phyloP scores from a whole-genome alignment of 2,797 vertebrate species.

The Huso huso region DNA sequence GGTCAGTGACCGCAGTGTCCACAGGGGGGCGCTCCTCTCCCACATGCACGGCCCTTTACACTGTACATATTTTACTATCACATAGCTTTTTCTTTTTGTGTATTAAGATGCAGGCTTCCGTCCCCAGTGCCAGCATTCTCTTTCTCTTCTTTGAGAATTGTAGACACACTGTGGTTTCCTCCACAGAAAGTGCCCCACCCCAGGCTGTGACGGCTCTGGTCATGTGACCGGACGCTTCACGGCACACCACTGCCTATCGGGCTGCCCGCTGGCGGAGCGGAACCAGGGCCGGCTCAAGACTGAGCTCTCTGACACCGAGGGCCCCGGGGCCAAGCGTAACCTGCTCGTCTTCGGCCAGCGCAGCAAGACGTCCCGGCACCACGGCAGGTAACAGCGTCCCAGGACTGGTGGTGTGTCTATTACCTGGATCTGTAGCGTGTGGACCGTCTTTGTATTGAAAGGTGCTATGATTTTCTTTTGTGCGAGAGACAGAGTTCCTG shows the following conservation, averaged over 20 bases:
- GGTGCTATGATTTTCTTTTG: too few species aligned
- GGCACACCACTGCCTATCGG: conserved; percentile 94
- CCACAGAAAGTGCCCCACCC: conserved; percentile 94
- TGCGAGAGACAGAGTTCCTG: too few species aligned
- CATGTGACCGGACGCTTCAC: conserved; percentile 95
- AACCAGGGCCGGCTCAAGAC: conserved; percentile 88
- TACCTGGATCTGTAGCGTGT: background rate
- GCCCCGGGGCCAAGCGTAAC: conserved; percentile 69
- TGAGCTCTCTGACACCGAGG: conserved; percentile 80
- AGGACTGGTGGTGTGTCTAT: conserved; percentile 1
- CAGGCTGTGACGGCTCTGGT: conserved; percentile 90
- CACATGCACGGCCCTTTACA: background rate
- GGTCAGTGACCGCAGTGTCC: conserved; percentile 50
- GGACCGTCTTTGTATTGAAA: too few species aligned
- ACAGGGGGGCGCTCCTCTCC: too few species aligned
- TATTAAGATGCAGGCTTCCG: background rate
- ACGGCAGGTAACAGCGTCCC: conserved; percentile 68
- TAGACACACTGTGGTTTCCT: conserved; percentile 8
- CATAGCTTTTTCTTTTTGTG: background rate
- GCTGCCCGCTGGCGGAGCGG: conserved; percentile 89
- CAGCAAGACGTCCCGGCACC: conserved; percentile 84
- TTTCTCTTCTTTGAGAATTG: background rate
- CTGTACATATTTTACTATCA: background rate
- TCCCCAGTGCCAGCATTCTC: background rate
- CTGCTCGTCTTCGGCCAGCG: conserved; percentile 76